Conservation (phyloP, 2,113 vertebrate species). For the Mormyrus lacerda region DNA sequence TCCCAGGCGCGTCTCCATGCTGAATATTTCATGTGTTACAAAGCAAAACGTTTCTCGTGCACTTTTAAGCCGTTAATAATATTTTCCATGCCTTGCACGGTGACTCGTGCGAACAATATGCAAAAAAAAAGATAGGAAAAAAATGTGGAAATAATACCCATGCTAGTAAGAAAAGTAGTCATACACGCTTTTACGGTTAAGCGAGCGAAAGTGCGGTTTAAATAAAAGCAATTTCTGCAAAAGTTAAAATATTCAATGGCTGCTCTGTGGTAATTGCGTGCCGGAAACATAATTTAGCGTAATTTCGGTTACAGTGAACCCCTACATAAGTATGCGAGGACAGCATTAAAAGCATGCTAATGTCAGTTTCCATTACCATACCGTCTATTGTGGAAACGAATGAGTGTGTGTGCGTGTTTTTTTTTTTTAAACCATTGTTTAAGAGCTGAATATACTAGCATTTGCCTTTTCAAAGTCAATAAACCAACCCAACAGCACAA, state of each 20-base stretch:
- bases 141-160: neutral
- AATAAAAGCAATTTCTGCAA: constrained; percentile 2
- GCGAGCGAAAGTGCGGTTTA: neutral
- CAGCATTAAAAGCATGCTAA: neutral
- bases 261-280: neutral
- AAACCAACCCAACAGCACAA: neutral
- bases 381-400: constrained; percentile 8
- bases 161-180: neutral
- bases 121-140: neutral
- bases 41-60: neutral
- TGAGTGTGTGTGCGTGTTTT: neutral
- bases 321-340: neutral
- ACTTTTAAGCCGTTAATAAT: neutral
- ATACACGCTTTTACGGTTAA: neutral
- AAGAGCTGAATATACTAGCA: neutral
- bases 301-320: constrained; percentile 6
- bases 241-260: neutral
- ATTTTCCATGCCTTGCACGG: neutral
- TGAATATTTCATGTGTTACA: neutral
- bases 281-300: constrained; percentile 4
- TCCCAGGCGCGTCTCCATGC: neutral
- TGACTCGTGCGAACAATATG: neutral
- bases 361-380: neutral
- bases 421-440: neutral
- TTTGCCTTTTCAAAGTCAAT: neutral